Evolutionary conservation across 2,888 invertebrate genomes (phyloP).

Genomic region (Branchinecta sandiegonensis): DNA sequence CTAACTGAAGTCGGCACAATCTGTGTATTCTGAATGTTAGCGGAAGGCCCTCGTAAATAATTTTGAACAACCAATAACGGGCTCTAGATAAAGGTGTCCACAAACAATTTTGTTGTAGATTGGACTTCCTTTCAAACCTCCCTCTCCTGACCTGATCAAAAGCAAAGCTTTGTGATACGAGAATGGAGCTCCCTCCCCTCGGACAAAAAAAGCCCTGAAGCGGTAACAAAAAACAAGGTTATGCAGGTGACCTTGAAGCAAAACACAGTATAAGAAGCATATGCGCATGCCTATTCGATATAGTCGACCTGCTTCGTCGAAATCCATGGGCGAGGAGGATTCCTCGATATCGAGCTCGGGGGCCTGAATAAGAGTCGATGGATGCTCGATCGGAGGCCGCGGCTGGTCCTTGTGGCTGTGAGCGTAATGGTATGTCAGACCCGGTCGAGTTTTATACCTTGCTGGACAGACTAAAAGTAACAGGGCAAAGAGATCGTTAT

Average conservation of each 20-base stretch:
- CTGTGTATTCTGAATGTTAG: too few species aligned
- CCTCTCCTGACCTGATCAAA: too few species aligned
- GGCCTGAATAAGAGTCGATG: neutral
- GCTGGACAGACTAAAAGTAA: constrained; percentile 64
- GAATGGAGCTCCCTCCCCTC: too few species aligned
- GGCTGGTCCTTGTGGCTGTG: constrained; percentile 55
- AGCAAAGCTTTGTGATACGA: too few species aligned
- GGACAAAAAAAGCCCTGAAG: too few species aligned
- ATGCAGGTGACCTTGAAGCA: neutral
- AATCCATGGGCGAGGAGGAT: constrained; percentile 14
- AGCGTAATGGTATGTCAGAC: constrained; percentile 86
- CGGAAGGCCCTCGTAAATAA: too few species aligned
- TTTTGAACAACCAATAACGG: too few species aligned
- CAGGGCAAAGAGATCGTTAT: neutral
- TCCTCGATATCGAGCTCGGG: constrained; percentile 1
- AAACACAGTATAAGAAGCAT: constrained; percentile 16
- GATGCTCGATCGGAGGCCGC: neutral
- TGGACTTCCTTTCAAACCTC: too few species aligned
- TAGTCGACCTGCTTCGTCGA: constrained; percentile 8
- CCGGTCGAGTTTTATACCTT: constrained; percentile 90
- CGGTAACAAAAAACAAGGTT: too few species aligned
- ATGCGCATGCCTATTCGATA: neutral
- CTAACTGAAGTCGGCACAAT: too few species aligned
- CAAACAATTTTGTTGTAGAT: too few species aligned
- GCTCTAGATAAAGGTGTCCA: too few species aligned